A percentile compares a stretch with the other conserved stretches of the same genome.
phyloP scores from a whole-genome alignment of 2,888 invertebrate genomes.

The Dryadula phaetusa region DNA sequence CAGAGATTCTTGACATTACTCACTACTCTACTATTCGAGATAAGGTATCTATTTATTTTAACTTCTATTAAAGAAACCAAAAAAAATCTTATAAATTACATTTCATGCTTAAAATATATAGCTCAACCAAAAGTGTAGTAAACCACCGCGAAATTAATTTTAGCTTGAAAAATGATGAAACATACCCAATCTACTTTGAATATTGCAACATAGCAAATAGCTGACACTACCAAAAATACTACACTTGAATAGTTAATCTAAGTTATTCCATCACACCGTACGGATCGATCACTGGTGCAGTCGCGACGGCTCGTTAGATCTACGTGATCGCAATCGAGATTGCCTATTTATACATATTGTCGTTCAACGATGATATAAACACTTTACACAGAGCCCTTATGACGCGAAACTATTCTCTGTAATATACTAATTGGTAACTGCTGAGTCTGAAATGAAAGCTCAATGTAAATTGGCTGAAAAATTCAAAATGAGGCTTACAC shows the following conservation, averaged over 20 bases:
- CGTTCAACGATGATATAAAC: constrained; percentile 63
- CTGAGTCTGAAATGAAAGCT: constrained; percentile 45
- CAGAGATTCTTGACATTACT: no score
- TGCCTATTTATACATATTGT: constrained; percentile 81
- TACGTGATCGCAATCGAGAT: constrained; percentile 81
- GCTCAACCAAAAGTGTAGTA: not conserved
- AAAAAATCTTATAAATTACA: not conserved
- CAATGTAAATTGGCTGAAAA: constrained; percentile 55
- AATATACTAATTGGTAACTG: constrained; percentile 42
- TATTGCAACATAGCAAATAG: not conserved
- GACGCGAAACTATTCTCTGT: constrained; percentile 46
- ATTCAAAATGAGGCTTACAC: constrained; percentile 62
- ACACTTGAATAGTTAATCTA: constrained; percentile 26
- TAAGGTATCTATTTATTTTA: not conserved
- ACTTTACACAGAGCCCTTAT: constrained; percentile 54
- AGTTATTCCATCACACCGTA: constrained; percentile 58
- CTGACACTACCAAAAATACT: constrained; percentile 7
- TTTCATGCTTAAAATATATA: not conserved
- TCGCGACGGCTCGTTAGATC: constrained; percentile 78
- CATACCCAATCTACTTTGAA: not conserved
- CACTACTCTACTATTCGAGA: no score
- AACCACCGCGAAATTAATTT: not conserved
- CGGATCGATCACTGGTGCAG: constrained; percentile 69
- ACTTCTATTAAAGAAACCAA: not conserved
- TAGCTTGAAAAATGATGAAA: not conserved